A percentile compares a stretch with the other conserved stretches of the same genome.
phyloP scores from a whole-genome alignment of 2,797 vertebrate species.

The Delichon dasypus region DNA sequence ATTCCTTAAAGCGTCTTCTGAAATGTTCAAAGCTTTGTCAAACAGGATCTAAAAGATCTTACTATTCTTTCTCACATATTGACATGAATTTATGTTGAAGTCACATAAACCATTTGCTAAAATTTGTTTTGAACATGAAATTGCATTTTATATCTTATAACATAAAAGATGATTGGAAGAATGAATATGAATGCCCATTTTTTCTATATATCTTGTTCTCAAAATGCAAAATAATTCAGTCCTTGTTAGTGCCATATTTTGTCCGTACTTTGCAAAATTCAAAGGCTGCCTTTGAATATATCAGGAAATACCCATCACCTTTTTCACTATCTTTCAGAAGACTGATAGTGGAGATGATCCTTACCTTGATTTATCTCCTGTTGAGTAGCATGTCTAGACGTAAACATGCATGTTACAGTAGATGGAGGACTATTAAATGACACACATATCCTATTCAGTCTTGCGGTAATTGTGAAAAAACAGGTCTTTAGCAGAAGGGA shows the following conservation, averaged over 20 bases:
- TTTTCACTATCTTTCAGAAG: background rate
- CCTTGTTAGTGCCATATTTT: background rate
- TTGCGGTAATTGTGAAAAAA: background rate
- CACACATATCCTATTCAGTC: background rate
- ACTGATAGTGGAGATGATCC: background rate
- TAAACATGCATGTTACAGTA: background rate
- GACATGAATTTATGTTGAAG: constrained; percentile 18
- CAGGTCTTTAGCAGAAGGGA: background rate
- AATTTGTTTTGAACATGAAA: background rate
- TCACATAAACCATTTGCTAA: background rate
- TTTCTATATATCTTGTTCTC: background rate
- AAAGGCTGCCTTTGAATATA: background rate
- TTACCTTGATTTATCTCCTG: background rate
- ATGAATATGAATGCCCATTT: background rate
- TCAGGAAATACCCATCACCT: background rate
- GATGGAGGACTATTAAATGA: background rate
- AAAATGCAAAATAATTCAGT: background rate
- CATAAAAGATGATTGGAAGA: constrained; percentile 5
- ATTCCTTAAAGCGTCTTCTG: background rate
- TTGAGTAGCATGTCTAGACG: background rate
- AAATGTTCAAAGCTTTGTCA: background rate
- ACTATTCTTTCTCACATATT: background rate
- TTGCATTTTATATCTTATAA: background rate
- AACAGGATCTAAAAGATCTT: background rate
- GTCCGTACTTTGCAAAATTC: background rate